Conservation (phyloP, 2,888 invertebrate species). For the Temnothorax rugatulus region DNA sequence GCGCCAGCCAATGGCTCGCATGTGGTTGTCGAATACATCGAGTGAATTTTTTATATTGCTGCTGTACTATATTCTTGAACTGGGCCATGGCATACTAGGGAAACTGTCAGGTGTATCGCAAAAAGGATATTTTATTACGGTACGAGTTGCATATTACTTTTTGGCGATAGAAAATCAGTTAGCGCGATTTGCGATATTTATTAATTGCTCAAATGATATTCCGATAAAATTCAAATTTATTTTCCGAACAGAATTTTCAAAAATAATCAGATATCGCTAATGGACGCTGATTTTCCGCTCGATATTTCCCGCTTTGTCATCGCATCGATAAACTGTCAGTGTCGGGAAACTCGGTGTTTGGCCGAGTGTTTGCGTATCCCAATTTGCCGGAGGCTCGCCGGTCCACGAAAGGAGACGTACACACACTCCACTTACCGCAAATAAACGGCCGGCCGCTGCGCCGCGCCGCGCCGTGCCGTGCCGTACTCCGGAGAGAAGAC, state of each 20-base stretch:
- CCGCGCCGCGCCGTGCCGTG: conserved; percentile 32
- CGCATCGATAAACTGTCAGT: neutral
- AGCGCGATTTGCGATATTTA: neutral
- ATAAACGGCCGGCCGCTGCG: conserved; percentile 68
- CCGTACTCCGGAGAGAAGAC: conserved; percentile 44
- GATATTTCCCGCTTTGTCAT: neutral
- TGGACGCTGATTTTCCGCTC: neutral
- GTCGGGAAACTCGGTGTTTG: neutral
- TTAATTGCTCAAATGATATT: neutral
- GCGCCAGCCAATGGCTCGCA: neutral
- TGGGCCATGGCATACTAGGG: conserved; percentile 22
- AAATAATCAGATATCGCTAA: neutral
- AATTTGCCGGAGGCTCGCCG: conserved; percentile 27
- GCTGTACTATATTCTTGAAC: conserved; percentile 32
- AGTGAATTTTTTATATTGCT: conserved; percentile 40
- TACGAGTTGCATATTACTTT: neutral
- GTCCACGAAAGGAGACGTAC: conserved; percentile 54
- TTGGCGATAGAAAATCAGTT: neutral
- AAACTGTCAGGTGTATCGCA: conserved; percentile 31
- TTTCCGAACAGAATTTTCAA: neutral
- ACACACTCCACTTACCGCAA: conserved; percentile 66
- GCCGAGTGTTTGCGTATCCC: neutral
- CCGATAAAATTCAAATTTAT: neutral
- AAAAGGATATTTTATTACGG: conserved; percentile 1
- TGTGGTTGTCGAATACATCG: conserved; percentile 12